Evolutionary conservation across 2,888 invertebrate genomes (phyloP).

Genomic region (Sinodicranocentrus sp.): DNA sequence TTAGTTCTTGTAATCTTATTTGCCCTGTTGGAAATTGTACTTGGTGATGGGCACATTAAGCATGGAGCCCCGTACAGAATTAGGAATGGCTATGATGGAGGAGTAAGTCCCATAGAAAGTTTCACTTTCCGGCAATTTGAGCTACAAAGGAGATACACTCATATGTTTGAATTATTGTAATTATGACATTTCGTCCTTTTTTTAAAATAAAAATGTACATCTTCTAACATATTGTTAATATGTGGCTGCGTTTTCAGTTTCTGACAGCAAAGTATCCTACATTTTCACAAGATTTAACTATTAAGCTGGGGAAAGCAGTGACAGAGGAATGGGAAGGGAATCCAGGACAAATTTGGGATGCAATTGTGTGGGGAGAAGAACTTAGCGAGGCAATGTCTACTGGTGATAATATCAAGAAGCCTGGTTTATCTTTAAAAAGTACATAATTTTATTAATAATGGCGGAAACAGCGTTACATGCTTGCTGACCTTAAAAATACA

Average conservation of each 20-base stretch:
- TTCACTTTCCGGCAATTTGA: neutral
- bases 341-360: constrained; percentile 57
- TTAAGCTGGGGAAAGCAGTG: constrained; percentile 53
- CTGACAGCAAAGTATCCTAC: constrained; percentile 60
- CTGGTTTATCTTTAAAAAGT: neutral
- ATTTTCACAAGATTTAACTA: constrained; percentile 48
- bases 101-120: constrained; percentile 45
- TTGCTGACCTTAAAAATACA: too few relatives aligned
- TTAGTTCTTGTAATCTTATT: neutral
- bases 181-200: neutral
- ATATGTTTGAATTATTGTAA: neutral
- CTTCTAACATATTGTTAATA: neutral
- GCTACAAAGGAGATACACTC: neutral
- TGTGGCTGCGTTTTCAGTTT: constrained; percentile 26
- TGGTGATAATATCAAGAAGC: neutral
- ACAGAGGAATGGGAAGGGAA: constrained; percentile 62
- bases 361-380: constrained; percentile 25
- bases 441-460: neutral
- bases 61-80: constrained; percentile 57
- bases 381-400: neutral
- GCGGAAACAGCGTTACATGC: too few relatives aligned
- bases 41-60: constrained; percentile 48
- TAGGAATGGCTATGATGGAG: constrained; percentile 57
- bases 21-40: constrained; percentile 16
- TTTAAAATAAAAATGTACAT: neutral